Conservation (phyloP, 2,888 invertebrate genomes). For the Calameuta pallipes region DNA sequence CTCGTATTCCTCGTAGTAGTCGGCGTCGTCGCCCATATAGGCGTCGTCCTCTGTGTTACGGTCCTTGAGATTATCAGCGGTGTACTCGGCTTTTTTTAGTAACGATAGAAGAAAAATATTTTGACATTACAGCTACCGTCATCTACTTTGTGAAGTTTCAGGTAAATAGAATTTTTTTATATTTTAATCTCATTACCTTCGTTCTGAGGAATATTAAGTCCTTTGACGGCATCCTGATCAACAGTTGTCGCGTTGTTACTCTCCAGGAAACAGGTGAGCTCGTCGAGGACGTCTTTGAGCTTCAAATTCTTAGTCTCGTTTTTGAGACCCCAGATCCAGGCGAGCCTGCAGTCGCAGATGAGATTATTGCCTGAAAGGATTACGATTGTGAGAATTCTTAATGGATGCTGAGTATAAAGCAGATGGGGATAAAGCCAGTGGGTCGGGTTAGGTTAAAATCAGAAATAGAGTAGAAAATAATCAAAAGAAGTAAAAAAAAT, state of each 20-base stretch:
- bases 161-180: no score
- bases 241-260: constrained; percentile 51
- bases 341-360: constrained; percentile 84
- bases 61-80: constrained; percentile 35
- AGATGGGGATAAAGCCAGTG: constrained; percentile 38
- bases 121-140: no score
- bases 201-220: constrained; percentile 52
- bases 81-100: constrained; percentile 42
- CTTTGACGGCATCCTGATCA: constrained; percentile 49
- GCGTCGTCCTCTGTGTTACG: constrained; percentile 28
- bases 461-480: no score
- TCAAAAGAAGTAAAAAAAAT: no score
- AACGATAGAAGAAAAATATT: no score
- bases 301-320: constrained; percentile 80
- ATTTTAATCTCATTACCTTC: constrained; percentile 39
- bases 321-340: constrained; percentile 81
- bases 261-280: constrained; percentile 78
- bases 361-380: constrained; percentile 81
- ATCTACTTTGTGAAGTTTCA: no score
- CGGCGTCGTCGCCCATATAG: constrained; percentile 38
- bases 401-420: no score
- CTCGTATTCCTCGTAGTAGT: constrained; percentile 41
- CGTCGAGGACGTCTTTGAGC: constrained; percentile 76
- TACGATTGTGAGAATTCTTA: constrained; percentile 27
- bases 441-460: constrained; percentile 16